Evolutionary conservation across 2,113 vertebrate genomes (phyloP).

Genomic region (Erpornis zantholeuca): DNA sequence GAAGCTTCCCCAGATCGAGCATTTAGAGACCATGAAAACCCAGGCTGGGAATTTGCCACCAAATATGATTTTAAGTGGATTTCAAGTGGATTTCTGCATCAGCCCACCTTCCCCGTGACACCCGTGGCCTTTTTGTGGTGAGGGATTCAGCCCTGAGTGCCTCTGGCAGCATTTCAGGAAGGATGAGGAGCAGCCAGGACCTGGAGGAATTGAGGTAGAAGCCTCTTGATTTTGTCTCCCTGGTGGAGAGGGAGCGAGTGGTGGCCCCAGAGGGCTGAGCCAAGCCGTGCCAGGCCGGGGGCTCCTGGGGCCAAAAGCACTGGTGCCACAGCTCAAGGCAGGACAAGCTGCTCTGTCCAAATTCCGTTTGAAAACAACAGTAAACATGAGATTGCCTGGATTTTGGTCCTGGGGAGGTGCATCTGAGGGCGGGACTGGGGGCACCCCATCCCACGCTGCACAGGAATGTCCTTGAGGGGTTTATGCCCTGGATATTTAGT

Average conservation of each 20-base stretch:
- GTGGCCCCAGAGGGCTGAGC: not conserved
- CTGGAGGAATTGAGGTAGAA: not conserved
- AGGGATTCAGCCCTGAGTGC: not conserved
- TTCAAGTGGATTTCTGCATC: not conserved
- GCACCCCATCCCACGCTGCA: fast-evolving
- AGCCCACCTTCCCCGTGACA: not conserved
- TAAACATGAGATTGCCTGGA: not conserved
- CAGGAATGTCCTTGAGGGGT: not conserved
- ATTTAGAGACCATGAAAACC: fast-evolving
- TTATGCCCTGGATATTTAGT: not conserved
- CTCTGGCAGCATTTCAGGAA: not conserved
- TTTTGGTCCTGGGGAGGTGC: not conserved
- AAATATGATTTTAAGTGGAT: not conserved
- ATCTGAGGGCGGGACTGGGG: fast-evolving
- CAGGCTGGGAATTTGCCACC: not conserved
- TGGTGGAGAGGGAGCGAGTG: fast-evolving
- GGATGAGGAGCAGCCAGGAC: not conserved
- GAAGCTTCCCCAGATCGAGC: not conserved
- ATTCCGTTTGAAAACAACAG: not conserved
- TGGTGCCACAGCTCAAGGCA: not conserved
- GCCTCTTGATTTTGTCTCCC: not conserved
- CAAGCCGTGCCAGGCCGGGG: fast-evolving
- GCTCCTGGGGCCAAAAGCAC: not conserved
- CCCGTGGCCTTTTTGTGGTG: fast-evolving
- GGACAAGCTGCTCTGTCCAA: not conserved